Evolutionary conservation across 2,797 vertebrate species (phyloP).

Genomic region (Poecilia velifera): DNA sequence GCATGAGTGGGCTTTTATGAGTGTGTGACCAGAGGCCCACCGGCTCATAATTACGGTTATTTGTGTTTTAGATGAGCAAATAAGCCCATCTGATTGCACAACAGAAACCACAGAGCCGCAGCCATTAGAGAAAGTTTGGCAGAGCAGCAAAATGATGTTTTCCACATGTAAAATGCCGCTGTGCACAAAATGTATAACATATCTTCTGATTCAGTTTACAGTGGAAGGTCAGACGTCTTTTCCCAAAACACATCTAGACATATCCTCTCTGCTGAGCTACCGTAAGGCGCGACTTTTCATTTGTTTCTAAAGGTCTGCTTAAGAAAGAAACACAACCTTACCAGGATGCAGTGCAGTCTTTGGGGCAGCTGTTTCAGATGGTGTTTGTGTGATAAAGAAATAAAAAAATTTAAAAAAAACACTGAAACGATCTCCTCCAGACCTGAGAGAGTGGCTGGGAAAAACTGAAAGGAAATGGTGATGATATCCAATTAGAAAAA

Average conservation of each 20-base stretch:
- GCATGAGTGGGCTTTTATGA: not conserved
- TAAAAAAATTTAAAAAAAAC: constrained; percentile 2
- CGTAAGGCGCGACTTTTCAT: not conserved
- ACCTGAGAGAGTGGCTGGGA: constrained; percentile 59
- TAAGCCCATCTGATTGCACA: not conserved
- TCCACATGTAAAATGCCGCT: not conserved
- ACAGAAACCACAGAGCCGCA: not conserved
- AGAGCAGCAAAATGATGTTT: not conserved
- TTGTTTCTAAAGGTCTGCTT: not conserved
- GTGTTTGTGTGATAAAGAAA: constrained; percentile 12
- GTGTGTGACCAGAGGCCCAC: not conserved
- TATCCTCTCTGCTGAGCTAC: constrained; percentile 8
- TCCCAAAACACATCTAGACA: not conserved
- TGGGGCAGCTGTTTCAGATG: constrained; percentile 22
- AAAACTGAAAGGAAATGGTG: constrained; percentile 72
- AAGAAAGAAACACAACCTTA: constrained; percentile 38
- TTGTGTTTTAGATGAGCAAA: constrained; percentile 2
- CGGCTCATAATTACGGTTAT: not conserved
- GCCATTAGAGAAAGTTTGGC: constrained; percentile 2
- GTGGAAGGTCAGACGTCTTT: not conserved
- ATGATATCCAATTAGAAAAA: constrained; percentile 76
- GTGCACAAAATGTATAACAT: not conserved
- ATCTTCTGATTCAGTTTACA: not conserved
- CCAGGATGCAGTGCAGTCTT: constrained; percentile 42
- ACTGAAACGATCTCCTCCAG: constrained; percentile 43